phyloP scores from a whole-genome alignment of 2,888 invertebrate species.

The Chymomyza procnemis region DNA sequence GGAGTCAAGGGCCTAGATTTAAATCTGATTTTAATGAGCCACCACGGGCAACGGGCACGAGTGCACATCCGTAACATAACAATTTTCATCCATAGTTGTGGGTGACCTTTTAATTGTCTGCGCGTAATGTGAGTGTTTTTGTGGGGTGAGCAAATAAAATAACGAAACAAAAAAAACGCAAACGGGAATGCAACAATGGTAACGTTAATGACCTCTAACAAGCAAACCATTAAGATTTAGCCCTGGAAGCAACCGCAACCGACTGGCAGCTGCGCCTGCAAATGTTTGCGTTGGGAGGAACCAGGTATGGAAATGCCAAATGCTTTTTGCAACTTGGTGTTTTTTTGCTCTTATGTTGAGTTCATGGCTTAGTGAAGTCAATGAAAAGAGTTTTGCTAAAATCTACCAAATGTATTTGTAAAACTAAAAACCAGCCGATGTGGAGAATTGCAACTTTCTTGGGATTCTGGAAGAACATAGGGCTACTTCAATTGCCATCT shows the following conservation, averaged over 20 bases:
- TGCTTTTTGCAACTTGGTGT: constrained; percentile 4
- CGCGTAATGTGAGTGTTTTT: constrained; percentile 6
- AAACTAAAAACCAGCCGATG: no score
- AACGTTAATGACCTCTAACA: constrained; percentile 75
- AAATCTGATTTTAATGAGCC: constrained; percentile 58
- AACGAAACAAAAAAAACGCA: not conserved
- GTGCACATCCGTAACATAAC: constrained; percentile 48
- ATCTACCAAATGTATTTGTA: no score
- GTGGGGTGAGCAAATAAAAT: constrained; percentile 17
- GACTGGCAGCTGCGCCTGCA: not conserved
- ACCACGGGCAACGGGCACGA: constrained; percentile 14
- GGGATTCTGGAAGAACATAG: no score
- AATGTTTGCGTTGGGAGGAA: not conserved
- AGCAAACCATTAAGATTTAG: constrained; percentile 59
- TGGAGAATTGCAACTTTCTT: no score
- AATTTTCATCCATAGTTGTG: constrained; percentile 35
- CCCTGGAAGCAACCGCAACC: not conserved
- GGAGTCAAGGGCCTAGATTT: constrained; percentile 18
- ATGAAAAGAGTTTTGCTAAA: no score
- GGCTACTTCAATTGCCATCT: no score
- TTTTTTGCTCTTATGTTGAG: not conserved
- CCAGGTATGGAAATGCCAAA: not conserved
- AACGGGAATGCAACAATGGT: constrained; percentile 48
- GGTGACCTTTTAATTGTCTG: constrained; percentile 55
- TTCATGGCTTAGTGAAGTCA: not conserved